A percentile compares a stretch with the other conserved stretches of the same genome.
Evolutionary conservation across 2,797 vertebrate genomes (phyloP).

Genomic region (Gadopsis bispinosus): DNA sequence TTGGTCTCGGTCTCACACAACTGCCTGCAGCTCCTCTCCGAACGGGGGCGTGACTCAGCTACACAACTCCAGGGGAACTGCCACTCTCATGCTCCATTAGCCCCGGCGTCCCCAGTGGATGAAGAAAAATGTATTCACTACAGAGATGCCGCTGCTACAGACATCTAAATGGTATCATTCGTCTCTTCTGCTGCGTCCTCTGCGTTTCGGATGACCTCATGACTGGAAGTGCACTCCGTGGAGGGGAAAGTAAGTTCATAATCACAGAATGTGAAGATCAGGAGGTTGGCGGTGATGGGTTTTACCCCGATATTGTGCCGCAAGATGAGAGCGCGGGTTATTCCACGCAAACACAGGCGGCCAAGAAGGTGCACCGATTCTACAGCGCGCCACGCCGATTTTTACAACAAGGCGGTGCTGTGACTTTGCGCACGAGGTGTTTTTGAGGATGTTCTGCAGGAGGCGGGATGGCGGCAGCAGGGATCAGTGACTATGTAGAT

Average conservation of each 20-base stretch:
- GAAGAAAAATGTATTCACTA: conserved; percentile 80
- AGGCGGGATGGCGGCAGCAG: conserved; percentile 15
- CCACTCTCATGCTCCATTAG: conserved; percentile 84
- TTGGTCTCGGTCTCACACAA: conserved; percentile 61
- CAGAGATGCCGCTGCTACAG: conserved; percentile 58
- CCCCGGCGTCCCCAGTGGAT: conserved; percentile 67
- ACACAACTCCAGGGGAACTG: conserved; percentile 70
- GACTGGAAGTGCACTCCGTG: conserved; percentile 11
- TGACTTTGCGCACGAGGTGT: conserved; percentile 45
- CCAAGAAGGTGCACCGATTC: conserved; percentile 18
- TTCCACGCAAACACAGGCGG: conserved; percentile 20
- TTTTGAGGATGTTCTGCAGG: conserved; percentile 21
- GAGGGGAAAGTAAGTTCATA: conserved; percentile 56
- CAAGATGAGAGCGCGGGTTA: conserved; percentile 29
- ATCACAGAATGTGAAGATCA: conserved; percentile 54
- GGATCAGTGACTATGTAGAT: conserved; percentile 47
- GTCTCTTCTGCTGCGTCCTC: conserved; percentile 52
- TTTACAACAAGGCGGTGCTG: conserved; percentile 3
- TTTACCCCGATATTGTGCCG: conserved; percentile 32
- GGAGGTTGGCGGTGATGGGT: conserved; percentile 45
- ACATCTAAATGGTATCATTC: conserved; percentile 71
- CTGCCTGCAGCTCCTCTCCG: conserved; percentile 68
- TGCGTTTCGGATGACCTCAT: conserved; percentile 48
- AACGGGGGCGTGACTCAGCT: conserved; percentile 74
- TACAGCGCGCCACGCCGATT: neutral